These are phyloP conservation scores for Psilopsiagon aymara DNA, from an alignment of 2,113 vertebrate genomes.

Conservation along the genomic window DNA sequence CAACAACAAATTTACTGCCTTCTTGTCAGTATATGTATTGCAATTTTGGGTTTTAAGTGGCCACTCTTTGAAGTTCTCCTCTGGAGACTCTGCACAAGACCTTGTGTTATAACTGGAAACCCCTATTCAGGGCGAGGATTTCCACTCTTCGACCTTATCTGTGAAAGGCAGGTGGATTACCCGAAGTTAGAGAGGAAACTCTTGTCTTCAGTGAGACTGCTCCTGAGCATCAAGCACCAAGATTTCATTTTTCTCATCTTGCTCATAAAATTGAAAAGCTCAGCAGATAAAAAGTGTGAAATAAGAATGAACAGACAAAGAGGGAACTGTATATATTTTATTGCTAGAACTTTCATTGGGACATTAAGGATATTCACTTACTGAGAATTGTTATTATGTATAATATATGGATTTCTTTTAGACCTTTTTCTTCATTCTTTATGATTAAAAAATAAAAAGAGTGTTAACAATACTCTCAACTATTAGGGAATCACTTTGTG, in stretches of 20 bases:
- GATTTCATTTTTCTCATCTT: background rate
- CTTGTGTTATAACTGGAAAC: background rate
- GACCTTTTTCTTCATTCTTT: constrained; percentile 1
- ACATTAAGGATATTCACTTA: background rate
- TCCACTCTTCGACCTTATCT: background rate
- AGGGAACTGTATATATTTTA: background rate
- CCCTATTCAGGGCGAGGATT: background rate
- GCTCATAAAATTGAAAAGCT: constrained; percentile 25
- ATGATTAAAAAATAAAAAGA: background rate
- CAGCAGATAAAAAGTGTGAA: constrained; percentile 18
- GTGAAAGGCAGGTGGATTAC: background rate
- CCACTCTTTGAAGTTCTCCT: background rate
- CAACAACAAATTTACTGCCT: background rate
- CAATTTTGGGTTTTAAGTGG: background rate
- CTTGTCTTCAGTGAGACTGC: background rate
- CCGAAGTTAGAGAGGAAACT: background rate
- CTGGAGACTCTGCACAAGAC: background rate
- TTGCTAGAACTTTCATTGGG: background rate
- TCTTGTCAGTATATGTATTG: background rate
- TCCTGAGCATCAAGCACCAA: background rate
- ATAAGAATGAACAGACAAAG: constrained; percentile 17
- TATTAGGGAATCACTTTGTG: constrained; percentile 6
- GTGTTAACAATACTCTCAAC: background rate
- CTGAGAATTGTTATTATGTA: background rate
- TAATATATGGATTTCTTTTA: background rate